Conservation (phyloP, 2,888 invertebrate species). For the Nymphalis urticae region DNA sequence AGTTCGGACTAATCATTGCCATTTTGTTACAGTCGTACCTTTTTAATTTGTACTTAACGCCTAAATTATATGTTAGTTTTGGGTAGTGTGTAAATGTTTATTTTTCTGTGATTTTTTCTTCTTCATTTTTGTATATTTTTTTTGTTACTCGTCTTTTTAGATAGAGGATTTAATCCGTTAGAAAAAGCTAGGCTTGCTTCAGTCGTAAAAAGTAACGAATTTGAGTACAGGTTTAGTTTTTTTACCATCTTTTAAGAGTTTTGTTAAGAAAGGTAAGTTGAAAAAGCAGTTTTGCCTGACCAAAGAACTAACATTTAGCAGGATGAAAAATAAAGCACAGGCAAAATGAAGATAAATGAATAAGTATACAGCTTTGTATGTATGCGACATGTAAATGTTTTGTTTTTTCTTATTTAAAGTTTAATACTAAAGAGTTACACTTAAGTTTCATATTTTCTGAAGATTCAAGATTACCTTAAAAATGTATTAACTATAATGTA, state of each 20-base stretch:
- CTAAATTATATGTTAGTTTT: constrained; percentile 50
- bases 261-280: constrained; percentile 31
- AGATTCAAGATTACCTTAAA: constrained; percentile 30
- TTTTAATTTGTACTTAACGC: constrained; percentile 49
- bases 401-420: constrained; percentile 36
- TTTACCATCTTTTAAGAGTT: constrained; percentile 18
- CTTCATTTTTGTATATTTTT: constrained; percentile 54
- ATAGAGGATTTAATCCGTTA: constrained; percentile 73
- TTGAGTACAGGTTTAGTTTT: constrained; percentile 38
- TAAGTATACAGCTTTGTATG: constrained; percentile 51
- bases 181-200: constrained; percentile 62
- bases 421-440: constrained; percentile 18
- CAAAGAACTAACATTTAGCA: constrained; percentile 28
- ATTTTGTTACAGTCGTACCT: constrained; percentile 66
- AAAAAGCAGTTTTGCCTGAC: constrained; percentile 36
- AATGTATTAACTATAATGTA: constrained; percentile 31
- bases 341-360: constrained; percentile 48
- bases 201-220: constrained; percentile 37
- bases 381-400: constrained; percentile 50
- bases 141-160: constrained; percentile 48
- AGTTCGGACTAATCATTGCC: constrained; percentile 70
- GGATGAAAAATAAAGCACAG: constrained; percentile 21
- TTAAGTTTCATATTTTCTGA: constrained; percentile 33
- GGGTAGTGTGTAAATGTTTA: constrained; percentile 62
- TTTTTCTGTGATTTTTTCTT: constrained; percentile 73